phyloP scores from a whole-genome alignment of 2,888 invertebrate genomes.

The Trileptium ribeirensis region DNA sequence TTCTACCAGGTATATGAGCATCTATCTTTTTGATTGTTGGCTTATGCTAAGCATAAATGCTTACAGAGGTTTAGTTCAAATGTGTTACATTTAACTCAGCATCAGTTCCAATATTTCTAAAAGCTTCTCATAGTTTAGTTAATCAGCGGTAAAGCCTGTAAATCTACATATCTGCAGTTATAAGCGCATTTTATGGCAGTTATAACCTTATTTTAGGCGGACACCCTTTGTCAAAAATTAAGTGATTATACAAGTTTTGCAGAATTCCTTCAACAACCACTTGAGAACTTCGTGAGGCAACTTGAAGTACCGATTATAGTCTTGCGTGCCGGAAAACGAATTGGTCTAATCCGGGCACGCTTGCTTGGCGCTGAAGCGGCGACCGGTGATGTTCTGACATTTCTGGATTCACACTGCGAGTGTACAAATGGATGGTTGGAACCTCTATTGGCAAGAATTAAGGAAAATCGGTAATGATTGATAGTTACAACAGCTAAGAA shows the following conservation, averaged over 20 bases:
- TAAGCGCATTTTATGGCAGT: too few relatives aligned
- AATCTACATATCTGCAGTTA: too few relatives aligned
- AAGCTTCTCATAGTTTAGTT: too few relatives aligned
- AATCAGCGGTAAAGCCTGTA: too few relatives aligned
- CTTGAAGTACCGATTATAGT: slow-evolving; percentile 70
- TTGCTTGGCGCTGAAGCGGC: slow-evolving; percentile 86
- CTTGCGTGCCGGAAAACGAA: slow-evolving; percentile 79
- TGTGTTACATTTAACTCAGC: too few relatives aligned
- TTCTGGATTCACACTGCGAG: slow-evolving; percentile 96
- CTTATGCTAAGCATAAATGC: too few relatives aligned
- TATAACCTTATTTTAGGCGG: too few relatives aligned
- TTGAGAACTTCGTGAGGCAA: slow-evolving; percentile 79
- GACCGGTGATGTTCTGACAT: slow-evolving; percentile 81
- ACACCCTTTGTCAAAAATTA: not conserved
- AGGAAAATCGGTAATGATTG: slow-evolving; percentile 66
- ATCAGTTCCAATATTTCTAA: too few relatives aligned
- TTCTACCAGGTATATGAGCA: too few relatives aligned
- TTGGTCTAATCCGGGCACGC: slow-evolving; percentile 89
- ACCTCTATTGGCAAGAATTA: slow-evolving; percentile 81
- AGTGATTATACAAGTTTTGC: not conserved
- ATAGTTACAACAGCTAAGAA: not conserved
- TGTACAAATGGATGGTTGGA: slow-evolving; percentile 98
- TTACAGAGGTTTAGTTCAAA: too few relatives aligned
- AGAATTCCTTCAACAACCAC: slow-evolving; percentile 78
- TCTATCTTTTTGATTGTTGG: too few relatives aligned